Evolutionary conservation across 2,113 vertebrate species (phyloP).

Genomic region (Corydoras maculifer): DNA sequence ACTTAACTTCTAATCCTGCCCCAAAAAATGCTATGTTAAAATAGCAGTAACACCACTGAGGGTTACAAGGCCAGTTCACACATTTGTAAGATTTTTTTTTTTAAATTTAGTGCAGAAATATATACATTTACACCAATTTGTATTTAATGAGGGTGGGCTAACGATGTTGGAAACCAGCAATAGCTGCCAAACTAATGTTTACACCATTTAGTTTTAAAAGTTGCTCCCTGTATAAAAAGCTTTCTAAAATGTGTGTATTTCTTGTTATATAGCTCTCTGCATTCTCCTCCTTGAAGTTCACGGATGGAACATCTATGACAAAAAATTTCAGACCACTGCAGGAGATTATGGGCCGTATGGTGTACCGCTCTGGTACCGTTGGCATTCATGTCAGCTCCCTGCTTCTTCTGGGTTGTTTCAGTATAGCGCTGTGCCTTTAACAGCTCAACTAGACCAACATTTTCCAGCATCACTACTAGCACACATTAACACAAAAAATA

Average conservation of each 20-base stretch:
- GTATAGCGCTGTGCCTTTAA: slow-evolving; percentile 47
- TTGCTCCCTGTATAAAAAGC: neutral
- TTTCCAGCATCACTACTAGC: slow-evolving; percentile 26
- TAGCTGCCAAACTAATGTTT: neutral
- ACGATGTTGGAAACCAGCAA: too few relatives aligned
- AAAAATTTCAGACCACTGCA: slow-evolving; percentile 64
- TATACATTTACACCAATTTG: too few relatives aligned
- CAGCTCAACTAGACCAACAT: slow-evolving; percentile 48
- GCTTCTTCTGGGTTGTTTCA: slow-evolving; percentile 46
- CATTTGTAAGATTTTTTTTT: too few relatives aligned
- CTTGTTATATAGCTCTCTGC: slow-evolving; percentile 50
- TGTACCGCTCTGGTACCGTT: slow-evolving; percentile 55
- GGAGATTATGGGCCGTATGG: slow-evolving; percentile 55
- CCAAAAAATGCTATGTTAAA: too few relatives aligned
- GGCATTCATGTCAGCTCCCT: slow-evolving; percentile 1
- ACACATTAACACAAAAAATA: slow-evolving; percentile 20
- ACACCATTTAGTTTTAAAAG: neutral
- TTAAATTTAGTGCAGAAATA: too few relatives aligned
- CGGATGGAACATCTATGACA: slow-evolving; percentile 48
- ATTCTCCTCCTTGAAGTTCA: slow-evolving; percentile 60
- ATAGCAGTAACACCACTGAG: too few relatives aligned
- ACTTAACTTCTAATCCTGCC: too few relatives aligned
- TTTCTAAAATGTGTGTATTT: neutral
- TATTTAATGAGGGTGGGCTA: too few relatives aligned
- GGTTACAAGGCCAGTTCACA: too few relatives aligned